A percentile compares a stretch with the other conserved stretches of the same genome.
Conservation (phyloP, 2,113 vertebrate genomes). For the Gracilinanus agilis region DNA sequence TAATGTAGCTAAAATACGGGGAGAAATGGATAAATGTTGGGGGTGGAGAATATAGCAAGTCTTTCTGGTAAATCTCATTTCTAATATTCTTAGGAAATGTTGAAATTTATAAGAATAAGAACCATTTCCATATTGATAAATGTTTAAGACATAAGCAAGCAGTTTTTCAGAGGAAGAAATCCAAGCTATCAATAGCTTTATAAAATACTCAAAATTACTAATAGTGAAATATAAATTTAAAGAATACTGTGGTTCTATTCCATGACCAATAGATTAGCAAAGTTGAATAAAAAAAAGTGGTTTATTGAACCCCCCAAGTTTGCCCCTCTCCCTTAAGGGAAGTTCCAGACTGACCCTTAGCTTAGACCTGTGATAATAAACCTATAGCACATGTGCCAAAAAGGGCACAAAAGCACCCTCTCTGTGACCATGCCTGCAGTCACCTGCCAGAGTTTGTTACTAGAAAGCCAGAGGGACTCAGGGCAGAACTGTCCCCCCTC, state of each 20-base stretch:
- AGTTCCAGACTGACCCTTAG: too few relatives aligned
- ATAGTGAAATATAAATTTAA: not conserved
- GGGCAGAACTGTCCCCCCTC: too few relatives aligned
- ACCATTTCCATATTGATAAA: not conserved
- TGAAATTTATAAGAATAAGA: not conserved
- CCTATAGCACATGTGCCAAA: too few relatives aligned
- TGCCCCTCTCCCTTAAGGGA: too few relatives aligned
- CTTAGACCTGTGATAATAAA: too few relatives aligned
- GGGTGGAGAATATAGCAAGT: not conserved
- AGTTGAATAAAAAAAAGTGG: not conserved
- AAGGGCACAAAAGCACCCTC: too few relatives aligned
- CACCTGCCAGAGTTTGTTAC: too few relatives aligned
- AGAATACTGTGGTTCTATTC: not conserved
- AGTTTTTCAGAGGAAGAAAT: not conserved
- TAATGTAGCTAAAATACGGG: not conserved
- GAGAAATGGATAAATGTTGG: not conserved
- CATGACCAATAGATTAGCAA: not conserved
- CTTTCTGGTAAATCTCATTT: not conserved
- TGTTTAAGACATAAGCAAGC: not conserved
- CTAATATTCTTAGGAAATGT: not conserved
- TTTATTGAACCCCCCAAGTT: too few relatives aligned
- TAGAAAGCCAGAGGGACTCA: too few relatives aligned
- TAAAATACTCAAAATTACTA: not conserved
- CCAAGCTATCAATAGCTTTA: not conserved
- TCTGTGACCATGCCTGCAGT: too few relatives aligned